phyloP scores from a whole-genome alignment of 64 coral and sea anemone species.

The Acropora tenuis region DNA sequence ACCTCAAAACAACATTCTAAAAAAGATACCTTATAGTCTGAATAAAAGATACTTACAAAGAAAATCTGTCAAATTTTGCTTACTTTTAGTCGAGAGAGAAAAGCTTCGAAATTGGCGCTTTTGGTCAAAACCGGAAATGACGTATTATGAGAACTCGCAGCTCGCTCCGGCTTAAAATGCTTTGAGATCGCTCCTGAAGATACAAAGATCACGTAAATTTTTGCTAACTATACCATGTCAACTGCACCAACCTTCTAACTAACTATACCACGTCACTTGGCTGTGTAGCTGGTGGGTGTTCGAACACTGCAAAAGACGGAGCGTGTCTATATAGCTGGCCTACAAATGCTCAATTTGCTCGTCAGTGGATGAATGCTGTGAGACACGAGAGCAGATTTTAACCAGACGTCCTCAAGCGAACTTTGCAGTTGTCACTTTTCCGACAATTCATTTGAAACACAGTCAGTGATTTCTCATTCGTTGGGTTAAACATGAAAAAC shows the following conservation, averaged over 20 bases:
- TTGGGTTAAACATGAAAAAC: constrained; percentile 28
- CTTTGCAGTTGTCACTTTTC: constrained; percentile 38
- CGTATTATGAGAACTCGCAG: no score
- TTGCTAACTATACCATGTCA: no score
- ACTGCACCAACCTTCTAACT: no score
- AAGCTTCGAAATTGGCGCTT: neutral
- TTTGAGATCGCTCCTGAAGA: no score
- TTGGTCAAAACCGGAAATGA: neutral
- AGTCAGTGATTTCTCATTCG: constrained; percentile 2
- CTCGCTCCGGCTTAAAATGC: no score
- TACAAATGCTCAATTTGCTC: neutral
- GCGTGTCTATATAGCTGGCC: neutral
- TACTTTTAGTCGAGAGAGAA: neutral
- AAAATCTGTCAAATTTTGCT: neutral
- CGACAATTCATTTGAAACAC: constrained; percentile 42
- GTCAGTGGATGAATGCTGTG: neutral
- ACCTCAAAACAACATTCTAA: neutral
- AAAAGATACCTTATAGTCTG: constrained; percentile 11
- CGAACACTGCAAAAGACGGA: no score
- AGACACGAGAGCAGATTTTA: constrained; percentile 42
- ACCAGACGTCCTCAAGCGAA: constrained; percentile 28
- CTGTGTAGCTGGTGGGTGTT: no score
- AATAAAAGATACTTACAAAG: constrained; percentile 1
- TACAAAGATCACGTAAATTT: no score
- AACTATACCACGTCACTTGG: no score